phyloP scores from a whole-genome alignment of 2,113 vertebrate species.

The Tragulus kanchil region DNA sequence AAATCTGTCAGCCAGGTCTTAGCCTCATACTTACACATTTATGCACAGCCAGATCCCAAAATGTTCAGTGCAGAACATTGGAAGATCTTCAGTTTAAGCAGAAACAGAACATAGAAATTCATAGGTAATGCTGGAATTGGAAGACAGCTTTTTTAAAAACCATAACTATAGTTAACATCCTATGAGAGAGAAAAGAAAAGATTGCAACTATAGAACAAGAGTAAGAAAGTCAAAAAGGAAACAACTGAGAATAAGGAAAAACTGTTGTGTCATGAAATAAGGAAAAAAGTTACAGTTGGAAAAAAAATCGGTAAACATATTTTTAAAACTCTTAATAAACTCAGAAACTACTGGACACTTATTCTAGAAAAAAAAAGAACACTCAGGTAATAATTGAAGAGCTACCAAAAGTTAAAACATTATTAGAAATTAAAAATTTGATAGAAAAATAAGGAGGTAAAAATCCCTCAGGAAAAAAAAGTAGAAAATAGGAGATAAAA shows the following conservation, averaged over 20 bases:
- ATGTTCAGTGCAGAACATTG: background rate
- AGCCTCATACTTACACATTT: background rate
- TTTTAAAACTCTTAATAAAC: background rate
- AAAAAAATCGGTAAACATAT: background rate
- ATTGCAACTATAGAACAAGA: background rate
- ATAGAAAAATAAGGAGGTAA: background rate
- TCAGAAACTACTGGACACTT: background rate
- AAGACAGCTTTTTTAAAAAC: background rate
- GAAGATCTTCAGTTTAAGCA: background rate
- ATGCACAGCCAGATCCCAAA: background rate
- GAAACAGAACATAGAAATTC: background rate
- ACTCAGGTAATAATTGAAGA: background rate
- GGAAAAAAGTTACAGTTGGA: background rate
- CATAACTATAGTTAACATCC: background rate
- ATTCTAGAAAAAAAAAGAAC: background rate
- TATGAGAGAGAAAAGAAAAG: background rate
- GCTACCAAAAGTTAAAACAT: background rate
- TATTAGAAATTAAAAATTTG: conserved; percentile 6
- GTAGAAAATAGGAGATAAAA: background rate
- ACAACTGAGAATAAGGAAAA: background rate
- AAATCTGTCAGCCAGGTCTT: background rate
- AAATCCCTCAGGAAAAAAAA: background rate
- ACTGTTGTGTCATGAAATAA: background rate
- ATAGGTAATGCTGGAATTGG: background rate
- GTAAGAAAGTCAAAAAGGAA: background rate